Evolutionary conservation across 2,797 vertebrate species (phyloP).

Genomic region (Nyctibius grandis): DNA sequence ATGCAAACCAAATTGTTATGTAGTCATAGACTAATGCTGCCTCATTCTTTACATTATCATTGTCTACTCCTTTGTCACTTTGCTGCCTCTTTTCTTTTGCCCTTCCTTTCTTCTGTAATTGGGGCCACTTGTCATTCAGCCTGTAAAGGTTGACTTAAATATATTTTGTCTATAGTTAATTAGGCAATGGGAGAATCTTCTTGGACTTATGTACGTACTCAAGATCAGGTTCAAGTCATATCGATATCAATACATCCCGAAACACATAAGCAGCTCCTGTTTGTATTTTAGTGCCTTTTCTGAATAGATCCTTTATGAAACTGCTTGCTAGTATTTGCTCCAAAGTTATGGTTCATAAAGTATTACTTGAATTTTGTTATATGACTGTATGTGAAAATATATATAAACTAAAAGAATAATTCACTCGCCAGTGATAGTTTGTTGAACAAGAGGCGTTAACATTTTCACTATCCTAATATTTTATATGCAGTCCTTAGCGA

Average conservation of each 20-base stretch:
- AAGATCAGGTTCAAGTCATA: background rate
- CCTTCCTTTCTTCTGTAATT: background rate
- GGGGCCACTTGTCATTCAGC: background rate
- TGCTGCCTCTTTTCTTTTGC: background rate
- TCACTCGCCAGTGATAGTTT: background rate
- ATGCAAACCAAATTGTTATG: background rate
- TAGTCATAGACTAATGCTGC: background rate
- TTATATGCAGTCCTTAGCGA: background rate
- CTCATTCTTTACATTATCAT: background rate
- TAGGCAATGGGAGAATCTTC: background rate
- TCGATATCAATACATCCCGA: background rate
- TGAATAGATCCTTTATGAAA: background rate
- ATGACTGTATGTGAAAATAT: background rate
- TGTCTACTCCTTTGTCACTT: background rate
- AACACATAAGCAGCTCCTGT: background rate
- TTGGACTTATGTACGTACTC: background rate
- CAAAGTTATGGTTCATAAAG: background rate
- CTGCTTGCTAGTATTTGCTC: background rate
- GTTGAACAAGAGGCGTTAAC: background rate
- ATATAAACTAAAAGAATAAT: background rate
- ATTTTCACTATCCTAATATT: background rate
- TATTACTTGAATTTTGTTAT: background rate
- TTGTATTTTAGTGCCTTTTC: background rate
- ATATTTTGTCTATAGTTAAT: background rate
- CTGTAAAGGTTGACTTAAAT: background rate